A percentile compares a stretch with the other conserved stretches of the same genome.
phyloP scores from a whole-genome alignment of 2,113 vertebrate species.

The Colossoma macropomum region DNA sequence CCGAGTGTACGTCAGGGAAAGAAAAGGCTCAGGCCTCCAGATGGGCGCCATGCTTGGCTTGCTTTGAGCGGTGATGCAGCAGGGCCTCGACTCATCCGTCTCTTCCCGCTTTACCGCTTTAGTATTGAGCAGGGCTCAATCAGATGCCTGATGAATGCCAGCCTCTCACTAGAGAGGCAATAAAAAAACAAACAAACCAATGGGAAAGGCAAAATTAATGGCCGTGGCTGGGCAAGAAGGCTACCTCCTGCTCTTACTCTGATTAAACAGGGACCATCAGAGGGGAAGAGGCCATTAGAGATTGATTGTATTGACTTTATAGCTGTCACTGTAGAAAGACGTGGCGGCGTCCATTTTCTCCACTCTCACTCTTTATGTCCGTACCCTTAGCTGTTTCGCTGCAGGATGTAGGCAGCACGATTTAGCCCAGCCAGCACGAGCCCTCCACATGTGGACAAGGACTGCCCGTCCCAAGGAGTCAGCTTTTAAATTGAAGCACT shows the following conservation, averaged over 20 bases:
- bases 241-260: slow-evolving; percentile 75
- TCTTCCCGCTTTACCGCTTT: slow-evolving; percentile 62
- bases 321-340: slow-evolving; percentile 57
- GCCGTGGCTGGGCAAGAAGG: slow-evolving; percentile 58
- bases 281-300: slow-evolving; percentile 74
- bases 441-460: slow-evolving; percentile 10
- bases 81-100: slow-evolving; percentile 65
- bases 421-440: background rate
- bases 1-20: background rate
- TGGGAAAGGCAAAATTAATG: slow-evolving; percentile 71
- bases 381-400: slow-evolving; percentile 50
- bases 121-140: slow-evolving; percentile 72
- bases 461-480: slow-evolving; percentile 21
- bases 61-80: slow-evolving; percentile 52
- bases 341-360: slow-evolving; percentile 53
- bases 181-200: slow-evolving; percentile 73
- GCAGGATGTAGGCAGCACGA: slow-evolving; percentile 1
- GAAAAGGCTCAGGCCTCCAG: slow-evolving; percentile 1
- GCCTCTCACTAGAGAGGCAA: slow-evolving; percentile 62
- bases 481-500: slow-evolving; percentile 42
- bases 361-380: slow-evolving; percentile 50
- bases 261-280: slow-evolving; percentile 78
- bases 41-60: slow-evolving; percentile 30
- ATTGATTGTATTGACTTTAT: slow-evolving; percentile 72
- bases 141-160: slow-evolving; percentile 67